Conservation (phyloP, 2,797 vertebrate species). For the Meda fulgida region DNA sequence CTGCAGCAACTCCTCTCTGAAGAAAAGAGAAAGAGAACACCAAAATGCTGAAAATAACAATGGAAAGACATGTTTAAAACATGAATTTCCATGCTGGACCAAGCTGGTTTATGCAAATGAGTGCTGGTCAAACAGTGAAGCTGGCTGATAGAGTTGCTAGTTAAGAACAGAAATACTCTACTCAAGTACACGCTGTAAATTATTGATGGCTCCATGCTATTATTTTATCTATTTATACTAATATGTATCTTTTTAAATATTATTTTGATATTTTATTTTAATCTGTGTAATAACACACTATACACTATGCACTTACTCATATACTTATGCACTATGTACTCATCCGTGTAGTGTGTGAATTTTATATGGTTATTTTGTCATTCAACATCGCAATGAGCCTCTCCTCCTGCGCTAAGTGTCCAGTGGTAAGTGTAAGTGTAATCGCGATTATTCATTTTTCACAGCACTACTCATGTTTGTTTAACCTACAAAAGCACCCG, state of each 20-base stretch:
- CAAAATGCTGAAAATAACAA: not conserved
- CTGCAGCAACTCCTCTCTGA: constrained; percentile 13
- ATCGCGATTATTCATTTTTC: too few relatives aligned
- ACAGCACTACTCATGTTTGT: not conserved
- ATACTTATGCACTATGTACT: too few relatives aligned
- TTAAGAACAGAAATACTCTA: not conserved
- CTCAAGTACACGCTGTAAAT: not conserved
- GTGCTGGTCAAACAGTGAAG: not conserved
- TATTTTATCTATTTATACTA: not conserved
- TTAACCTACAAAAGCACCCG: not conserved
- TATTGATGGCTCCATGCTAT: not conserved
- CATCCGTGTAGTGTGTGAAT: too few relatives aligned
- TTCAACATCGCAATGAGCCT: too few relatives aligned
- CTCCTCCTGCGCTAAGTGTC: too few relatives aligned
- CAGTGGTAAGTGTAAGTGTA: too few relatives aligned
- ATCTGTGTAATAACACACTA: too few relatives aligned
- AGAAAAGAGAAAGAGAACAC: not conserved
- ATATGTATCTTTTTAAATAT: not conserved
- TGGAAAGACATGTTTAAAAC: not conserved
- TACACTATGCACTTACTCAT: too few relatives aligned
- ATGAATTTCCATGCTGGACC: not conserved
- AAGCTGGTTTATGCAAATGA: not conserved
- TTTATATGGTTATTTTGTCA: too few relatives aligned
- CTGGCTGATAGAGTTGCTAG: not conserved
- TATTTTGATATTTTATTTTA: not conserved